Base-by-base conservation (phyloP, 92 coral and sea anemone genomes). In the Umimayanthus chanpuru region DNA sequence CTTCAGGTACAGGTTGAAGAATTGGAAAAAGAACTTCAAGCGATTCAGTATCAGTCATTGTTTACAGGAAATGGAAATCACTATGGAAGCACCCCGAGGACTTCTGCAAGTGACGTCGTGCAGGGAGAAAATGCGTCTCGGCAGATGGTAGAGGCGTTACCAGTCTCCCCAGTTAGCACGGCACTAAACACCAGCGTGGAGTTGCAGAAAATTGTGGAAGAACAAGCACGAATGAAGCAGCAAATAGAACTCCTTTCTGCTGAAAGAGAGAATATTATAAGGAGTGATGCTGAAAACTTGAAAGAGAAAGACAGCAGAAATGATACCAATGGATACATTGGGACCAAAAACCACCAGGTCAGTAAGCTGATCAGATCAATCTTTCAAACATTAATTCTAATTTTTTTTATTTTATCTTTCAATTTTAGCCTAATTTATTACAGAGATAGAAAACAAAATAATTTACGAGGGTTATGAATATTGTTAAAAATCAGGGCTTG, bases 1-100 rank as follows among this genome's bases (percentile, higher is more conserved):
- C 92, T 97, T 1, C 99, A 95, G 53, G 66, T 87, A 4, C 92
- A 92, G 72, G 92, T 95, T 9, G 97, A 95, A 44, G 86, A 92
- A 55, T 89, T 94, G 47, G 92, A 95, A 65, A 88, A 81, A 41
- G 87, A 83, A 47, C 77, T 83, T 49, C 76, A 70, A 43, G 18
- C 36, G 6, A 44, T 47, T 83, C 64, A 29, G 8, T 70, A 83
- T 83, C 87, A 83, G 4, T 47, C 87, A 44, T 9, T 43, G 65
- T 70, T 70, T 28, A 71, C 61, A 32, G 77, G 26, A 29, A 50
- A 67, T 20, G 43, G 41, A n/a, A 56, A 20, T 4, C 74, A 83
- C 16, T 68, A 28, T 43, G 77, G 78, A 68, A 47, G 50, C 18
- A 29, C 56, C 3, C 77, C 50, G 12, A 70, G 18, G 30, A 8